Conservation (phyloP, 2,113 vertebrate genomes). For the Crocuta crocuta region DNA sequence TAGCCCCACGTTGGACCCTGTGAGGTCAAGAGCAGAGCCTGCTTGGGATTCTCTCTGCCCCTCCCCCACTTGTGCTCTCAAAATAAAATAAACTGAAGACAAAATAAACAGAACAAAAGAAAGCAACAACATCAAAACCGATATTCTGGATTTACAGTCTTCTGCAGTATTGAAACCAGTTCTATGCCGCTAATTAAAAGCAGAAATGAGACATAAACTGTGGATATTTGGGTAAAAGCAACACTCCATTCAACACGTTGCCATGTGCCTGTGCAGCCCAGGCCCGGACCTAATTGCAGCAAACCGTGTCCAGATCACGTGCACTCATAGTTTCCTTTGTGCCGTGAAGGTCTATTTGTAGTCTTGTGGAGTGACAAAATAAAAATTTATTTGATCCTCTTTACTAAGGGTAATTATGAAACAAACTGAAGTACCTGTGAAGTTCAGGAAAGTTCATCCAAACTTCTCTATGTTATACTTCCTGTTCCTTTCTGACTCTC, state of each 20-base stretch:
- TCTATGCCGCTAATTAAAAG: background rate
- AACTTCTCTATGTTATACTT: background rate
- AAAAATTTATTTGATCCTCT: slow-evolving; percentile 29
- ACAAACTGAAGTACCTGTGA: background rate
- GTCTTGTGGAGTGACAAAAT: background rate
- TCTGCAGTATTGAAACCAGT: background rate
- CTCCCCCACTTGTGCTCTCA: too few species aligned
- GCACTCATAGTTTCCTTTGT: background rate
- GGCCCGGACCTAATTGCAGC: too few species aligned
- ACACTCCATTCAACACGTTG: background rate
- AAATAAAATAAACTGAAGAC: too few species aligned
- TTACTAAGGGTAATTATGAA: slow-evolving; percentile 39
- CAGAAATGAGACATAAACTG: background rate
- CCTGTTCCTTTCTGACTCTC: background rate
- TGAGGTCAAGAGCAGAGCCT: too few species aligned
- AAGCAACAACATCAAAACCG: background rate
- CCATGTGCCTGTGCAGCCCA: background rate
- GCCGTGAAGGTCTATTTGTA: background rate
- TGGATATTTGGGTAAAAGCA: background rate
- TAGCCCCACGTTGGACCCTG: too few species aligned
- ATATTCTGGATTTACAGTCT: background rate
- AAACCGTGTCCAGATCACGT: background rate
- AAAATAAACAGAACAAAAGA: background rate
- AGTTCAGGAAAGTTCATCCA: background rate
- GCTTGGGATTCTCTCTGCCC: too few species aligned